A percentile compares a stretch with the other conserved stretches of the same genome.
phyloP scores from a whole-genome alignment of 2,888 invertebrate genomes.

The Eustalomyia histrio region DNA sequence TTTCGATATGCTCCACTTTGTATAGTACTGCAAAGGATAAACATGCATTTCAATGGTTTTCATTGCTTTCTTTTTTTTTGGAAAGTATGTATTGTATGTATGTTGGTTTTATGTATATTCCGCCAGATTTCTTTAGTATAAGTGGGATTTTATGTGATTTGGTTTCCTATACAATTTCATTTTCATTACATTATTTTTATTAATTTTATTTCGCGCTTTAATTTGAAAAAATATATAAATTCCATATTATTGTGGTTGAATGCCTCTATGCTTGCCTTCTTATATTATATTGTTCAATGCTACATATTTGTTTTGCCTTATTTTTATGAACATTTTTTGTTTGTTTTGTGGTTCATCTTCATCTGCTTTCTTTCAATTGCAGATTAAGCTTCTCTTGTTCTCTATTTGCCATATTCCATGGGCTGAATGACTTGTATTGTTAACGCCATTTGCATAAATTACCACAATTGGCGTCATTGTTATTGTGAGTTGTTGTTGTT shows the following conservation, averaged over 20 bases:
- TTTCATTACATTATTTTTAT: slow-evolving; percentile 44
- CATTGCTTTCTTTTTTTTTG: slow-evolving; percentile 17
- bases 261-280: slow-evolving; percentile 3
- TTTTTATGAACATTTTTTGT: slow-evolving; percentile 55
- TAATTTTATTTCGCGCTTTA: slow-evolving; percentile 63
- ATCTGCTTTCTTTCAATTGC: slow-evolving; percentile 58
- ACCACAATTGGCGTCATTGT: slow-evolving; percentile 68
- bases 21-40: slow-evolving; percentile 1
- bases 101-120: too few relatives aligned
- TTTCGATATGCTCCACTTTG: slow-evolving; percentile 10
- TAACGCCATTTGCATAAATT: slow-evolving; percentile 68
- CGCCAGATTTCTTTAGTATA: too few relatives aligned
- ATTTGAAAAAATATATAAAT: slow-evolving; percentile 53
- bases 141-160: neutral
- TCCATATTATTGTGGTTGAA: slow-evolving; percentile 42
- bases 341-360: slow-evolving; percentile 52
- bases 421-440: slow-evolving; percentile 44
- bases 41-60: slow-evolving; percentile 56
- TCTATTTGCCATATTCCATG: slow-evolving; percentile 14
- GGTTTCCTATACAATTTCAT: slow-evolving; percentile 30
- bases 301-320: slow-evolving; percentile 48
- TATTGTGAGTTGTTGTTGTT: slow-evolving; percentile 52
- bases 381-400: slow-evolving; percentile 63
- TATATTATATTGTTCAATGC: slow-evolving; percentile 30
- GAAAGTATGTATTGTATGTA: too few relatives aligned